A percentile compares a stretch with the other conserved stretches of the same genome.
phyloP scores from a whole-genome alignment of 2,797 vertebrate genomes.

The Steatocranus sp. region DNA sequence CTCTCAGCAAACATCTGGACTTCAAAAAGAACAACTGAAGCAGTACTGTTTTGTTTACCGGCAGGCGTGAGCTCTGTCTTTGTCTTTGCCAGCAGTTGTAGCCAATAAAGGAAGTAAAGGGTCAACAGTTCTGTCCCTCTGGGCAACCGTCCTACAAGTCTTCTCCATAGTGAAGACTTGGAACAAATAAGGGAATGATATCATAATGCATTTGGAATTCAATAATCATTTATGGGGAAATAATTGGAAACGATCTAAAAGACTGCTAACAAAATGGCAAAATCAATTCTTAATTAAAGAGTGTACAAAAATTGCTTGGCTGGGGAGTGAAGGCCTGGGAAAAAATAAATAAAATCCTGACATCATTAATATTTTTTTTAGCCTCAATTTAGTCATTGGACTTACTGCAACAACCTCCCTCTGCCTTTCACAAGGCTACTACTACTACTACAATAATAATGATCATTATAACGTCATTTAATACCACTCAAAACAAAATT shows the following conservation, averaged over 20 bases:
- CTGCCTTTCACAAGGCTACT: neutral
- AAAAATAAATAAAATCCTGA: neutral
- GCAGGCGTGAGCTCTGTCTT: constrained; percentile 27
- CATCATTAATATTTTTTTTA: neutral
- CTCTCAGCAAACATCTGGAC: constrained; percentile 33
- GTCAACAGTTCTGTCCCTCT: constrained; percentile 32
- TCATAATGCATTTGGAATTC: neutral
- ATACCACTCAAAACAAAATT: neutral
- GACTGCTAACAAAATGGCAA: neutral
- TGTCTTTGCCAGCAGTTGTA: constrained; percentile 26
- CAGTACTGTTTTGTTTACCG: constrained; percentile 41
- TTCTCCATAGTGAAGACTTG: constrained; percentile 10
- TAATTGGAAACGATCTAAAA: neutral
- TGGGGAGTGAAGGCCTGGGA: neutral
- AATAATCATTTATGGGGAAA: neutral
- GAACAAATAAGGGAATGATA: neutral
- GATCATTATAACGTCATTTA: neutral
- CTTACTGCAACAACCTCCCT: neutral
- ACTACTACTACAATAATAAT: neutral
- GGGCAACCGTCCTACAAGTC: constrained; percentile 12
- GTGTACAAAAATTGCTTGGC: neutral
- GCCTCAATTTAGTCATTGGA: neutral
- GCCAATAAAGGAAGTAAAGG: constrained; percentile 59
- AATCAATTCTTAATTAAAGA: neutral
- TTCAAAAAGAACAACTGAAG: constrained; percentile 50